Conservation (phyloP, 2,888 invertebrate genomes). For the Cataglyphis altisquamis region DNA sequence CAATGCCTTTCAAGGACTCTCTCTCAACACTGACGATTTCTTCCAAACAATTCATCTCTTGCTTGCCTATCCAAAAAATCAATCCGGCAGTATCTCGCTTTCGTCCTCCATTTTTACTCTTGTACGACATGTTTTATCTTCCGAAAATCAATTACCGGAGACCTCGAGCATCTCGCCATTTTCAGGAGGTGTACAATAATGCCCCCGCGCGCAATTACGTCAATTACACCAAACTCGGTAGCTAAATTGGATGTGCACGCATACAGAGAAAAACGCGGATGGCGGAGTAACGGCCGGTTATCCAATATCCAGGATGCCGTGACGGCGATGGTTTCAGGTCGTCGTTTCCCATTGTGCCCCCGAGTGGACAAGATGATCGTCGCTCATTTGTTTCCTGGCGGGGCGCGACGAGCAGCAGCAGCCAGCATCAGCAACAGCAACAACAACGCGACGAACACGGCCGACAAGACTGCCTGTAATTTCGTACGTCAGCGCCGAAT, state of each 20-base stretch:
- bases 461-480: constrained; percentile 81
- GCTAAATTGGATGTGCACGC: constrained; percentile 66
- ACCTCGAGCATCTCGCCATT: constrained; percentile 20
- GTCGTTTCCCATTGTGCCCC: constrained; percentile 75
- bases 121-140: neutral
- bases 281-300: constrained; percentile 63
- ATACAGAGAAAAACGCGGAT: constrained; percentile 19
- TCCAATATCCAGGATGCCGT: constrained; percentile 65
- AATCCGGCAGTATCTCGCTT: constrained; percentile 11
- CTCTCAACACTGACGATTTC: neutral
- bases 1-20: neutral
- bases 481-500: constrained; percentile 86
- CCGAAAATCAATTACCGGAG: constrained; percentile 46
- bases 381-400: constrained; percentile 83
- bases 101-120: neutral
- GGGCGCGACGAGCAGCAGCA: constrained; percentile 68
- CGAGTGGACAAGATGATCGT: constrained; percentile 82
- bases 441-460: constrained; percentile 57
- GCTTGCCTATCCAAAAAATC: neutral
- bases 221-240: constrained; percentile 72
- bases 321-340: constrained; percentile 63
- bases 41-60: neutral
- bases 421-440: constrained; percentile 27
- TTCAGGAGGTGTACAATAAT: constrained; percentile 36
- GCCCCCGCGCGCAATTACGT: constrained; percentile 57